Evolutionary conservation across 2,113 vertebrate species (phyloP).

Genomic region (Nannobrachium achirus): DNA sequence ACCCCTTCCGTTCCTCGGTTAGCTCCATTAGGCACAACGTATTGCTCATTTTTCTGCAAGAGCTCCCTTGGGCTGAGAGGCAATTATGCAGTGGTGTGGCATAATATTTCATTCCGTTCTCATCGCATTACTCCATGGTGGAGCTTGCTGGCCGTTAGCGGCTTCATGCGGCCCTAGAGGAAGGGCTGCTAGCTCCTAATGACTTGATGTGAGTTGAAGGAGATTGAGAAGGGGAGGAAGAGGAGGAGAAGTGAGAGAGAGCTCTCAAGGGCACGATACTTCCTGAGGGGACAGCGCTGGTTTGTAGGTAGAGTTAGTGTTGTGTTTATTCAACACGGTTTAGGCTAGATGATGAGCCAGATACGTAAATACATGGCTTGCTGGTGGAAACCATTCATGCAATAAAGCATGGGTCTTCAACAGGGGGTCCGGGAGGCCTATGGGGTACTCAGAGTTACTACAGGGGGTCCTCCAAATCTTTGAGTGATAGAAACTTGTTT

Average conservation of each 20-base stretch:
- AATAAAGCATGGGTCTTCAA: too few relatives aligned
- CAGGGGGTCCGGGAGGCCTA: too few relatives aligned
- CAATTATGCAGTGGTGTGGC: constrained; percentile 82
- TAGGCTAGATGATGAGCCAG: constrained; percentile 10
- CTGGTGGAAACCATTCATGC: not conserved
- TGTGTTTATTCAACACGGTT: constrained; percentile 13
- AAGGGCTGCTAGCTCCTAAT: constrained; percentile 63
- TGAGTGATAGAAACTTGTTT: too few relatives aligned
- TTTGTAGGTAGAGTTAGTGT: constrained; percentile 19
- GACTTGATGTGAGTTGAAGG: constrained; percentile 42
- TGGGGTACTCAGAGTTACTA: too few relatives aligned
- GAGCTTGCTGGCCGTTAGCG: constrained; percentile 61
- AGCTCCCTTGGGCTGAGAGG: constrained; percentile 80
- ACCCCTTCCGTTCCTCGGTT: constrained; percentile 21
- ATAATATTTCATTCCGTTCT: constrained; percentile 82
- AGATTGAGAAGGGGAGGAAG: not conserved
- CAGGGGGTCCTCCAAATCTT: too few relatives aligned
- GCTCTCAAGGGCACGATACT: constrained; percentile 61
- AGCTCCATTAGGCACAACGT: constrained; percentile 76
- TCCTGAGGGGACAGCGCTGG: constrained; percentile 58
- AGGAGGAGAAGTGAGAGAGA: constrained; percentile 13
- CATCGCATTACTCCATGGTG: constrained; percentile 63
- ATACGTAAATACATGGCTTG: not conserved
- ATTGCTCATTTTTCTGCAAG: constrained; percentile 81
- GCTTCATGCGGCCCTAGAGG: constrained; percentile 70